These are phyloP conservation scores for Schizaphis graminum DNA, from an alignment of 2,888 invertebrate genomes.

Conservation along the genomic window DNA sequence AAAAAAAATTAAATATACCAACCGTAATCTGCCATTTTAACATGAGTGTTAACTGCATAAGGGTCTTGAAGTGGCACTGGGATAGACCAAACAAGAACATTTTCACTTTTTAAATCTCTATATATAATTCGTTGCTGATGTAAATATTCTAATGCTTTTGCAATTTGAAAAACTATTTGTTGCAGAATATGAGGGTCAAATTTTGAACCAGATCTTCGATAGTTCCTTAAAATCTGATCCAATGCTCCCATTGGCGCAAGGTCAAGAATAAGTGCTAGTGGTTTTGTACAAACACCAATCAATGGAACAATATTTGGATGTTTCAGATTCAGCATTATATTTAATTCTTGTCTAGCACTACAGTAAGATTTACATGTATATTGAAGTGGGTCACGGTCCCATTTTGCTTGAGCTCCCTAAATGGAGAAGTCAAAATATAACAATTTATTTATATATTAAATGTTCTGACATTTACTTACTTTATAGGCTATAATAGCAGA, in stretches of 20 bases:
- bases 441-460: not conserved
- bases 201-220: conserved; percentile 86
- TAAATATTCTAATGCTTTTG: conserved; percentile 94
- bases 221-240: conserved; percentile 86
- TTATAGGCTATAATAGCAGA: conserved; percentile 77
- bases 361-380: conserved; percentile 97
- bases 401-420: conserved; percentile 85
- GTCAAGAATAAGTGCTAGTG: conserved; percentile 85
- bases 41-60: conserved; percentile 81
- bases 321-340: conserved; percentile 85
- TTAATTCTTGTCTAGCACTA: conserved; percentile 93
- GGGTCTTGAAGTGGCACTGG: conserved; percentile 82
- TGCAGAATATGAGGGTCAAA: conserved; percentile 86
- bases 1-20: conserved; percentile 66
- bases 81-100: conserved; percentile 97
- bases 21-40: conserved; percentile 98
- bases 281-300: conserved; percentile 75
- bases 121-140: conserved; percentile 95
- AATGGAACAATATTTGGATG: conserved; percentile 95
- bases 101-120: conserved; percentile 93
- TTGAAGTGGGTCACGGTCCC: conserved; percentile 93
- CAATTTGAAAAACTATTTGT: conserved; percentile 84
- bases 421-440: not conserved
- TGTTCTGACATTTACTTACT: conserved; percentile 69
- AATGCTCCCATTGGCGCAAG: conserved; percentile 94